A percentile compares a stretch with the other conserved stretches of the same genome.
These are phyloP conservation scores for Campoplex capitator DNA, from an alignment of 2,888 invertebrate genomes.

Conservation along the genomic window DNA sequence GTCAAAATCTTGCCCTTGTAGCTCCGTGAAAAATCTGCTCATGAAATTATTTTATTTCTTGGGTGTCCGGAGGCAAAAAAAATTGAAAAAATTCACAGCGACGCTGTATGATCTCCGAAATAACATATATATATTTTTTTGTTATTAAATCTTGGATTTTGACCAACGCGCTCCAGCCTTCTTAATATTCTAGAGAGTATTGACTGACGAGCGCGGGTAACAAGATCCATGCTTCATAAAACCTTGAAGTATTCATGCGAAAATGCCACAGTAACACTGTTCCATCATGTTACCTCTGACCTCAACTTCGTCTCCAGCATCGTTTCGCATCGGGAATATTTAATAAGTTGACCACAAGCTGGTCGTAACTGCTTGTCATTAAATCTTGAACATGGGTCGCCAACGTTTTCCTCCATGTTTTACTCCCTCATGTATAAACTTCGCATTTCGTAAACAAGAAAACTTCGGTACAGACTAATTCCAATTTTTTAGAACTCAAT, in stretches of 20 bases:
- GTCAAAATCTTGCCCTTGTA: too few relatives aligned
- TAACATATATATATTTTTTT: too few relatives aligned
- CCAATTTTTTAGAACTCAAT: not conserved
- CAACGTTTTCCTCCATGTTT: constrained; percentile 10
- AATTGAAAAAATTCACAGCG: too few relatives aligned
- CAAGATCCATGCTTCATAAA: not conserved
- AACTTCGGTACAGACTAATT: not conserved
- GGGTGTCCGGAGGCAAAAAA: too few relatives aligned
- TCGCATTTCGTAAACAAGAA: not conserved
- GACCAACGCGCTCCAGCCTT: too few relatives aligned
- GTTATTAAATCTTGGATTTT: too few relatives aligned
- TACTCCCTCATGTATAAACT: not conserved
- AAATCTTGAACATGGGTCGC: constrained; percentile 23
- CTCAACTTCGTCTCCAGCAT: constrained; percentile 14
- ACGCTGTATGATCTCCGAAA: too few relatives aligned
- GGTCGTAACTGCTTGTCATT: constrained; percentile 36
- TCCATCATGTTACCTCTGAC: constrained; percentile 1
- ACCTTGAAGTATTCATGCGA: not conserved
- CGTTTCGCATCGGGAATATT: constrained; percentile 31
- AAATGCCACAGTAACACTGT: not conserved
- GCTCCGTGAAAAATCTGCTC: too few relatives aligned
- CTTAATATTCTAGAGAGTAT: not conserved
- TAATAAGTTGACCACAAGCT: constrained; percentile 29
- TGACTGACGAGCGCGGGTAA: not conserved
- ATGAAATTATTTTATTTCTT: too few relatives aligned